A percentile compares a stretch with the other conserved stretches of the same genome.
Conservation (phyloP, 2,888 invertebrate species). For the Malthinus flaveolus region DNA sequence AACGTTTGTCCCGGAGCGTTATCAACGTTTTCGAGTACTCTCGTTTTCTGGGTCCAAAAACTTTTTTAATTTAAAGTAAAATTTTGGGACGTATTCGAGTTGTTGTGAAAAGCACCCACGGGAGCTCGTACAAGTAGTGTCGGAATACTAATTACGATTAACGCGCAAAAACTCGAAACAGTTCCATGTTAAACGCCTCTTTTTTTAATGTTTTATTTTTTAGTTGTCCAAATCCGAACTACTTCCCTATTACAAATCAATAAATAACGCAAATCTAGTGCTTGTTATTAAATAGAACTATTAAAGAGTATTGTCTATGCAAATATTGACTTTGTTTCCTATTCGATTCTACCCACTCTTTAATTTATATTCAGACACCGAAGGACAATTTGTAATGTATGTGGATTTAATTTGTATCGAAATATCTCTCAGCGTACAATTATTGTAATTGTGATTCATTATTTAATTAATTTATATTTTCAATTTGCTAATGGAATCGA, state of each 20-base stretch:
- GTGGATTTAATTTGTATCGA: constrained; percentile 9
- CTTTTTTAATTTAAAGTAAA: too few species aligned
- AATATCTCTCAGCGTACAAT: neutral
- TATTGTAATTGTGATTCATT: constrained; percentile 9
- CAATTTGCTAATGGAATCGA: constrained; percentile 11
- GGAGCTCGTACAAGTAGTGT: too few species aligned
- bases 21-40: too few species aligned
- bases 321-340: constrained; percentile 34
- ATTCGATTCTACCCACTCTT: constrained; percentile 35
- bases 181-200: constrained; percentile 13
- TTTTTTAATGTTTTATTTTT: constrained; percentile 6
- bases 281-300: constrained; percentile 6
- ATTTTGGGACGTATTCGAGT: too few species aligned
- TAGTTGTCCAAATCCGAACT: constrained; percentile 4
- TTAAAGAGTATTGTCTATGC: constrained; percentile 25
- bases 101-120: too few species aligned
- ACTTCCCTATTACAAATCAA: constrained; percentile 20
- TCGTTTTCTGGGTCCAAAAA: too few species aligned
- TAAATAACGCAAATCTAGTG: constrained; percentile 11
- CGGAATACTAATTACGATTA: too few species aligned
- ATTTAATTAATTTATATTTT: constrained; percentile 12
- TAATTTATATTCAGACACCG: constrained; percentile 33
- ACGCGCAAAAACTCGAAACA: neutral
- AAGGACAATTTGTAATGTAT: constrained; percentile 32
- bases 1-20: too few species aligned